Base-by-base conservation (phyloP, 2,888 invertebrate species). In the Diabrotica balteata region DNA sequence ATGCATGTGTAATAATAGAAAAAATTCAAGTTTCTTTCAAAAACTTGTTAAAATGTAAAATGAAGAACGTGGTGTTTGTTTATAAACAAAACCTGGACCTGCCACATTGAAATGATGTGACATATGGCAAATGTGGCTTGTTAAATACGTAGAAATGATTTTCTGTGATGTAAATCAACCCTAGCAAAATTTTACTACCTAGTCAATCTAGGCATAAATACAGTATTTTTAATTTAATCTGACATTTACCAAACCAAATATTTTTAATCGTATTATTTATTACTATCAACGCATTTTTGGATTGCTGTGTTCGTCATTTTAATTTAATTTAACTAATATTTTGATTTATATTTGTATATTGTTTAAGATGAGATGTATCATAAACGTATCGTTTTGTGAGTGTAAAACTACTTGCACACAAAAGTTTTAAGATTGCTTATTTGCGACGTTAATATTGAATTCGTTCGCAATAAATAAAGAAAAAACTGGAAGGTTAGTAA, bases 201-300 rank as follows among this genome's bases (percentile, higher is more conserved):
- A 69, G 69, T 69, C 69, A 45, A 59, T 54, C 63, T 66, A 63
- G 54, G 46, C 54, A 59, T 67, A 68, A 64, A 51, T 58, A 52
- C 66, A 68, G 68, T 68, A 69, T 69, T 69, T 68, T 63, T 64
- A 63, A 63, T 69, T 59, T 59, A 42, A 59, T 63, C 62, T 65
- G 65, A 65, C 61, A 61, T 61, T 66, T 69, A 63, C 59, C 59
- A 55, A 67, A 67, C 67, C 67, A 69, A 69, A 69, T 69, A 69
- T 69, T 62, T 68, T 66, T 69, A 62, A 59, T 65, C 66, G 59
- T 66, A 51, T 64, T 67, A 67, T 67, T 67, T 65, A 68, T 68
- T 58, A 69, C 62, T 59, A 11, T 58, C 54, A 22, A 61, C 53
- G 61, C 58, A 66, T 69, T 69, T 68, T 66, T 57, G 55, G 17